A percentile compares a stretch with the other conserved stretches of the same genome.
Conservation (phyloP, 1,140 invertebrate species). For the Sycophila sp. region DNA sequence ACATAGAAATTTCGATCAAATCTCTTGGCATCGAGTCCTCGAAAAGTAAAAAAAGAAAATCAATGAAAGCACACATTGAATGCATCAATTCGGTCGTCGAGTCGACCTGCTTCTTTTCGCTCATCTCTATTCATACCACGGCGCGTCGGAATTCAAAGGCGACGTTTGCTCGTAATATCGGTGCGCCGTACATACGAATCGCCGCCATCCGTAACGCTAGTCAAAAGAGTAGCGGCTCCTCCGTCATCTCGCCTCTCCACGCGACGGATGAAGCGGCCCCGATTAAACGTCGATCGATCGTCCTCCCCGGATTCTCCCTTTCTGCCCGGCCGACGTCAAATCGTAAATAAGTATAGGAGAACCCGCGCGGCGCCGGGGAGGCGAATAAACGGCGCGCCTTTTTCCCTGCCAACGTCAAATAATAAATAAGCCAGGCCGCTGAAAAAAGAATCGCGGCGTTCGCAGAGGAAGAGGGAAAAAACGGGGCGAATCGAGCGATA, state of each 20-base stretch:
- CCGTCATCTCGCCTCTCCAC: background rate
- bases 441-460: background rate
- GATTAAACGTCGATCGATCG: conserved; percentile 13
- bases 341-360: conserved; percentile 26
- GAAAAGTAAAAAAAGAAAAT: too few relatives aligned
- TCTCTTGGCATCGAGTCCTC: too few relatives aligned
- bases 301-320: background rate
- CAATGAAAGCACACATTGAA: too few relatives aligned
- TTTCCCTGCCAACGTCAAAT: conserved; percentile 22
- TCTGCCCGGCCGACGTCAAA: background rate
- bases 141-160: too few relatives aligned
- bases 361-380: background rate
- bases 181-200: background rate
- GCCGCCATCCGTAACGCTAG: background rate
- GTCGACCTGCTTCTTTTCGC: too few relatives aligned
- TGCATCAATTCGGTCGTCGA: too few relatives aligned
- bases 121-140: too few relatives aligned
- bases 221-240: too few relatives aligned
- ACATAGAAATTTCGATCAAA: too few relatives aligned
- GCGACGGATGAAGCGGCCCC: background rate
- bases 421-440: conserved; percentile 23
- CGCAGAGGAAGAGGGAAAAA: background rate
- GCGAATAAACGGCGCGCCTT: background rate
- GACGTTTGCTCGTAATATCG: too few relatives aligned
- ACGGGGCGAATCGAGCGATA: background rate